These are phyloP conservation scores for Penaeus indicus DNA, from an alignment of 1,140 invertebrate genomes.

Conservation along the genomic window DNA sequence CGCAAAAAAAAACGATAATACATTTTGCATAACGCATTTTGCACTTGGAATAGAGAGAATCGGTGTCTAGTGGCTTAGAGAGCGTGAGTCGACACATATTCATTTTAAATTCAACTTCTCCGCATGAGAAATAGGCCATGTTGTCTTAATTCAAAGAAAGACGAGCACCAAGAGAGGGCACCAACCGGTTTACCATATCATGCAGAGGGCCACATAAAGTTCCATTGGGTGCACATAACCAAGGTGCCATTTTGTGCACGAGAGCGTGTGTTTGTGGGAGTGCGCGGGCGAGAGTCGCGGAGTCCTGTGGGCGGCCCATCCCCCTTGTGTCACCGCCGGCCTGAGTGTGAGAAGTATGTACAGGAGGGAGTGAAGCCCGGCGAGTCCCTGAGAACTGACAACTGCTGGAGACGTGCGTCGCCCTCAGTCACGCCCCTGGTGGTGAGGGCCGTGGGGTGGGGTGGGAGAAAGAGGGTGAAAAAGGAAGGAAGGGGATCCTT, in stretches of 20 bases:
- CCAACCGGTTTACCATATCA: slow-evolving; percentile 61
- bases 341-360: slow-evolving; percentile 62
- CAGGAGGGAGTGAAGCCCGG: slow-evolving; percentile 63
- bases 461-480: slow-evolving; percentile 2
- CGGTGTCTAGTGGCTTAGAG: slow-evolving; percentile 42
- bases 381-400: slow-evolving; percentile 64
- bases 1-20: slow-evolving; percentile 1
- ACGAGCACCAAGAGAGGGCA: slow-evolving; percentile 60
- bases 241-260: slow-evolving; percentile 51
- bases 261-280: slow-evolving; percentile 28
- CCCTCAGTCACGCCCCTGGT: slow-evolving; percentile 40
- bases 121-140: slow-evolving; percentile 23
- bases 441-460: not conserved
- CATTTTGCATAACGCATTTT: slow-evolving; percentile 40
- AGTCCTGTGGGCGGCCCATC: slow-evolving; percentile 34
- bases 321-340: slow-evolving; percentile 52
- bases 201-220: slow-evolving; percentile 53
- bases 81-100: slow-evolving; percentile 51
- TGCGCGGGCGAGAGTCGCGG: slow-evolving; percentile 21
- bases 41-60: slow-evolving; percentile 38
- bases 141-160: slow-evolving; percentile 51
- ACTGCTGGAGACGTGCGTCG: slow-evolving; percentile 55
- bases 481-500: not conserved
- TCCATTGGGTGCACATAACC: slow-evolving; percentile 51
- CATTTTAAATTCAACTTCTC: slow-evolving; percentile 33